Conservation (phyloP, 2,888 invertebrate species). For the Alcis repandata region DNA sequence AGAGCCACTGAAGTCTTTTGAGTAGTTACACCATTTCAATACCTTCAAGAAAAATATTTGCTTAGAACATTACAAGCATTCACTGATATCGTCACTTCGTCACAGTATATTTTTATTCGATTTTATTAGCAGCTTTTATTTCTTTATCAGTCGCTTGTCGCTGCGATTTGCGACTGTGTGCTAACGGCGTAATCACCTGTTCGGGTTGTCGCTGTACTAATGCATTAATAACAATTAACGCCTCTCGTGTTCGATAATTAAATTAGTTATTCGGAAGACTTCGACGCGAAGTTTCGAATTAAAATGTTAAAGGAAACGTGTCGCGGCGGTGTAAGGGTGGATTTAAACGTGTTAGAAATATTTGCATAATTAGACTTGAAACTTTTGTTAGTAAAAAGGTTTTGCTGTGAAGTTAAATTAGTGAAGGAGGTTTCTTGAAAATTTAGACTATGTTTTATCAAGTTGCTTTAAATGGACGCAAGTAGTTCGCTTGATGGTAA, state of each 20-base stretch:
- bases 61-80: too few species aligned
- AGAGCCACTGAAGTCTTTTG: too few species aligned
- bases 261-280: constrained; percentile 60
- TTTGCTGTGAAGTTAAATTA: constrained; percentile 1
- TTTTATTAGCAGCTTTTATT: too few species aligned
- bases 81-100: too few species aligned
- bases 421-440: neutral
- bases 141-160: neutral
- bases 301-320: constrained; percentile 55
- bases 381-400: constrained; percentile 14
- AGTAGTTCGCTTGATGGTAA: too few species aligned
- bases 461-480: too few species aligned
- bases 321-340: constrained; percentile 43
- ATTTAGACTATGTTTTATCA: too few species aligned
- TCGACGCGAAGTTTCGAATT: constrained; percentile 61
- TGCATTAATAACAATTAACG: constrained; percentile 69
- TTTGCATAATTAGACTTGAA: constrained; percentile 26
- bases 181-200: constrained; percentile 39
- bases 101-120: too few species aligned
- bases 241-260: constrained; percentile 68
- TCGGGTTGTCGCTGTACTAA: constrained; percentile 60
- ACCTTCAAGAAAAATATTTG: too few species aligned
- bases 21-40: too few species aligned
- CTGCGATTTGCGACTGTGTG: neutral
- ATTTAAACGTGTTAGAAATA: constrained; percentile 27